Percentiles rank a stretch among this genome's conserved stretches.
These are phyloP conservation scores for Chromoteleia sp. DNA, from an alignment of 2,888 invertebrate species.

Conservation along the genomic window DNA sequence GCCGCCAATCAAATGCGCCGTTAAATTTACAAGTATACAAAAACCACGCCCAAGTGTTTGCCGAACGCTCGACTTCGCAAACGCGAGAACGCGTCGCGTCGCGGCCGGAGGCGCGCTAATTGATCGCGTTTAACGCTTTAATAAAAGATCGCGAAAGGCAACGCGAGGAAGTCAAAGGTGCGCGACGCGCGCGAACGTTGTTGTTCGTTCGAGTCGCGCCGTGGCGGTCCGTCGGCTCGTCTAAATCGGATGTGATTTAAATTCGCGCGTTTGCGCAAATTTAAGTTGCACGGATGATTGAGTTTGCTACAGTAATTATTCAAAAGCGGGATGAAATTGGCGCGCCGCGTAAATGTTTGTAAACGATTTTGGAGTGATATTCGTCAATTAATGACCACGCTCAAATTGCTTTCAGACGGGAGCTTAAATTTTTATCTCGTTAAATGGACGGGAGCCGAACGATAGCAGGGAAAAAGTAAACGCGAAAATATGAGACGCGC, in stretches of 20 bases:
- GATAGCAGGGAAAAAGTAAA: slow-evolving; percentile 1
- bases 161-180: background rate
- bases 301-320: slow-evolving; percentile 37
- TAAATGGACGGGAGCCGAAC: slow-evolving; percentile 24
- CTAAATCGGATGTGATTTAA: slow-evolving; percentile 19
- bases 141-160: background rate
- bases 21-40: background rate
- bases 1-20: background rate
- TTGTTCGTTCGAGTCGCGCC: slow-evolving; percentile 18
- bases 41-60: background rate
- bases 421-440: slow-evolving; percentile 40
- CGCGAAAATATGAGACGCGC: slow-evolving; percentile 16
- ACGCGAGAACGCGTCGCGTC: background rate
- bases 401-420: slow-evolving; percentile 39
- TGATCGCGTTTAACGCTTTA: slow-evolving; percentile 3
- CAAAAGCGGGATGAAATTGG: slow-evolving; percentile 35
- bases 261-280: slow-evolving; percentile 27
- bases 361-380: slow-evolving; percentile 17
- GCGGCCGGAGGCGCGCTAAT: background rate
- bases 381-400: slow-evolving; percentile 44
- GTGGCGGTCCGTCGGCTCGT: slow-evolving; percentile 18
- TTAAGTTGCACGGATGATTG: slow-evolving; percentile 33
- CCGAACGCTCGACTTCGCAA: background rate
- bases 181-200: slow-evolving; percentile 9
- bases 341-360: slow-evolving; percentile 33